Percentiles rank a stretch among this genome's conserved stretches.
phyloP scores from a whole-genome alignment of 2,797 vertebrate species.

The Loriculus beryllinus region DNA sequence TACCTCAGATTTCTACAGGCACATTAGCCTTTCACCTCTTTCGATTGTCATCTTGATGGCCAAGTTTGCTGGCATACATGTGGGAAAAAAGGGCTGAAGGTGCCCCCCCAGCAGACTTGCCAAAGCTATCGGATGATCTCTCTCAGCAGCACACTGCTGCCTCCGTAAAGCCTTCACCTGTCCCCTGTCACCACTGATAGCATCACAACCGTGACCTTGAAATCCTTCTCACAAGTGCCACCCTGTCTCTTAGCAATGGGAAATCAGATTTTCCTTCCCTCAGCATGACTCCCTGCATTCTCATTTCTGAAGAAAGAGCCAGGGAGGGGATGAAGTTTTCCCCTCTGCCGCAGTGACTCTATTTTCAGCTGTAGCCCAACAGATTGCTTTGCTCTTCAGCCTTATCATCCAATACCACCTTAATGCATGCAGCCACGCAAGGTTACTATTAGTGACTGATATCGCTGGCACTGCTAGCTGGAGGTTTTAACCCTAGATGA shows the following conservation, averaged over 20 bases:
- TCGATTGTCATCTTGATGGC: slow-evolving; percentile 50
- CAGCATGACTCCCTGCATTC: slow-evolving; percentile 24
- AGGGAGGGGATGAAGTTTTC: slow-evolving; percentile 48
- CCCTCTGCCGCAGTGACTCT: slow-evolving; percentile 4
- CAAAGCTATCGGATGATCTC: slow-evolving; percentile 51
- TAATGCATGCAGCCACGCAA: slow-evolving; percentile 42
- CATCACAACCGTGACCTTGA: slow-evolving; percentile 69
- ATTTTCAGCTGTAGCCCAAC: slow-evolving; percentile 37
- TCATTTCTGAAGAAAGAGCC: slow-evolving; percentile 57
- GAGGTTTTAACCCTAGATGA: slow-evolving; percentile 28
- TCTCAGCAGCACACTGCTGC: neutral
- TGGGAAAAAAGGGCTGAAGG: slow-evolving; percentile 39
- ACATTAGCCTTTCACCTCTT: slow-evolving; percentile 1
- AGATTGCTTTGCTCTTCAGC: slow-evolving; percentile 41
- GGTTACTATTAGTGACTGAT: slow-evolving; percentile 63
- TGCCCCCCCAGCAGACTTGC: slow-evolving; percentile 58
- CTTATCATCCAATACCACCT: slow-evolving; percentile 55
- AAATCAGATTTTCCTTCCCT: slow-evolving; percentile 64
- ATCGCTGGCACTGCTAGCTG: neutral
- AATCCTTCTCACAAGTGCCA: slow-evolving; percentile 40
- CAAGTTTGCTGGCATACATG: neutral
- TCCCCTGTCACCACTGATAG: slow-evolving; percentile 18
- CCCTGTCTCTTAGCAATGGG: slow-evolving; percentile 52
- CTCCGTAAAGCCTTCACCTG: slow-evolving; percentile 56
- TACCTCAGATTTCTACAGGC: slow-evolving; percentile 27